Conservation (phyloP, 2,888 invertebrate species). For the Scelioninae gen. 1 region DNA sequence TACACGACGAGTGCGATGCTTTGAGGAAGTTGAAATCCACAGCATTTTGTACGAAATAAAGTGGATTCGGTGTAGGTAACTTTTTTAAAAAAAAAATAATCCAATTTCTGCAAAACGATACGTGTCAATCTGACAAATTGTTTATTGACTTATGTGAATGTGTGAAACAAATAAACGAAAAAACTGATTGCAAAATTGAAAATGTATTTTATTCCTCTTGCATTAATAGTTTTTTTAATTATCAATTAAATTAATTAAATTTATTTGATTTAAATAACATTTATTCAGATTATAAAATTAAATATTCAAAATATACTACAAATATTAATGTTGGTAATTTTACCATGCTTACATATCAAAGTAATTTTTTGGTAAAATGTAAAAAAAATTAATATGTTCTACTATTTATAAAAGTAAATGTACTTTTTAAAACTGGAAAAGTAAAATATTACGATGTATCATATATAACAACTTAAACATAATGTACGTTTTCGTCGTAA, state of each 20-base stretch:
- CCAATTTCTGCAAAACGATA: conserved; percentile 20
- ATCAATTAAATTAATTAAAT: too few relatives aligned
- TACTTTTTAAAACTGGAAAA: neutral
- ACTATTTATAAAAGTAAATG: neutral
- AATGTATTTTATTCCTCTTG: neutral
- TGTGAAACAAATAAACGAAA: neutral
- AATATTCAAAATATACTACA: too few relatives aligned
- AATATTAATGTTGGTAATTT: too few relatives aligned
- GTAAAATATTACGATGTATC: conserved; percentile 2
- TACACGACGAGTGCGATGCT: too few relatives aligned
- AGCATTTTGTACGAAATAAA: conserved; percentile 21
- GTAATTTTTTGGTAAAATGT: neutral
- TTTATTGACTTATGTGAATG: conserved; percentile 18
- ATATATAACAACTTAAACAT: conserved; percentile 22
- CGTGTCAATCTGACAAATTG: conserved; percentile 9
- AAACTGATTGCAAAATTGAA: too few relatives aligned
- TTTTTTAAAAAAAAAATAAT: conserved; percentile 9
- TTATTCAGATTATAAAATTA: too few relatives aligned
- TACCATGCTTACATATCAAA: too few relatives aligned
- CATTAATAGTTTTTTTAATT: neutral
- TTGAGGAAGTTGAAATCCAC: conserved; percentile 23
- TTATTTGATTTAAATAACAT: too few relatives aligned
- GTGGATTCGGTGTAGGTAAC: neutral
- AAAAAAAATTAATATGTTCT: neutral
- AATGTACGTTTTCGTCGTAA: conserved; percentile 4